These are phyloP conservation scores for Selenia dentaria DNA, from an alignment of 2,888 invertebrate species.

Conservation along the genomic window DNA sequence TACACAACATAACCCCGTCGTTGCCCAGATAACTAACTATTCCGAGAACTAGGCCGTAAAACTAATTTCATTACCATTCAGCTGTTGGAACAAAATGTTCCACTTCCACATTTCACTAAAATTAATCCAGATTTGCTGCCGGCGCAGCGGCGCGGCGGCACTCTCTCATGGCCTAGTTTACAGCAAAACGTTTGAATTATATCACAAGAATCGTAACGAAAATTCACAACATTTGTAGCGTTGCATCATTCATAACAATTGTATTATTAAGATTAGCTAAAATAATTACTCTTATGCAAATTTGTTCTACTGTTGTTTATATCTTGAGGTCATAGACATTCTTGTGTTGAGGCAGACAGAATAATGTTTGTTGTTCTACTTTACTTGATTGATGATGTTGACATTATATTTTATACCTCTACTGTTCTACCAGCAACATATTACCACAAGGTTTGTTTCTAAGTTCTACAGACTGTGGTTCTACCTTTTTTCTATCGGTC, in stretches of 20 bases:
- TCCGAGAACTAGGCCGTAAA: slow-evolving; percentile 11
- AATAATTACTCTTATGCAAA: slow-evolving; percentile 10
- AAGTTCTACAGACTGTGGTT: no score
- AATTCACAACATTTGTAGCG: slow-evolving; percentile 32
- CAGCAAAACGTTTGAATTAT: slow-evolving; percentile 35
- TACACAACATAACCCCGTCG: no score
- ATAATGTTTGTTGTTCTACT: neutral
- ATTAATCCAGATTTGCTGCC: slow-evolving; percentile 23
- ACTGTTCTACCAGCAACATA: no score
- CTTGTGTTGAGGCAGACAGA: neutral
- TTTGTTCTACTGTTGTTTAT: neutral
- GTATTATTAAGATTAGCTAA: slow-evolving; percentile 15
- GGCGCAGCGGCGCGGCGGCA: slow-evolving; percentile 24
- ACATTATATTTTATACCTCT: no score
- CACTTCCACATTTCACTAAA: slow-evolving; percentile 21
- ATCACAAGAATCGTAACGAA: slow-evolving; percentile 35
- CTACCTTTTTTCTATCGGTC: no score
- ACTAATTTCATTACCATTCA: slow-evolving; percentile 16
- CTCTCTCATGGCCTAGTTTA: slow-evolving; percentile 38
- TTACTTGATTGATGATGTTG: neutral
- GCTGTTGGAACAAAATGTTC: slow-evolving; percentile 12
- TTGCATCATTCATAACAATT: slow-evolving; percentile 38
- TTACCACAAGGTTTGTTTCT: no score
- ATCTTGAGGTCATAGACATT: slow-evolving; percentile 4
- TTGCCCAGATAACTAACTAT: slow-evolving; percentile 4